phyloP scores from a whole-genome alignment of 2,888 invertebrate species.

The Eilema depressum region DNA sequence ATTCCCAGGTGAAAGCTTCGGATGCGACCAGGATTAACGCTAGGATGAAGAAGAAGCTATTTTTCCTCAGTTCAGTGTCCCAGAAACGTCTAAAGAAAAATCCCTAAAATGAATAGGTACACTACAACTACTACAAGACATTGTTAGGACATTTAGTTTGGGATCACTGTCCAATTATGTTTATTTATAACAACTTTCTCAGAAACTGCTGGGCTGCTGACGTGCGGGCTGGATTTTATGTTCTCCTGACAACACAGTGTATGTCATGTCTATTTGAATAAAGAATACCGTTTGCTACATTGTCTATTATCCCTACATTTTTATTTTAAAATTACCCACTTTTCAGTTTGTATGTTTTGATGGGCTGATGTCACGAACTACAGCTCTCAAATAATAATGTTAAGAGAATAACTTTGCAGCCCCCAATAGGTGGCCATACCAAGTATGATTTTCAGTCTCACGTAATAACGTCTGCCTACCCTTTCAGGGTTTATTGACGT shows the following conservation, averaged over 20 bases:
- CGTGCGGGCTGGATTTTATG: neutral
- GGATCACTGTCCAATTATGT: conserved; percentile 19
- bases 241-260: neutral
- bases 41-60: too few species aligned
- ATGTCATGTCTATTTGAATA: neutral
- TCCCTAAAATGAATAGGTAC: neutral
- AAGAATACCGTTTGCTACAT: neutral
- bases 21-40: too few species aligned
- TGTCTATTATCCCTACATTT: neutral
- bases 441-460: too few species aligned
- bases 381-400: too few species aligned
- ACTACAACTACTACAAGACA: neutral
- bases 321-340: neutral
- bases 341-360: neutral
- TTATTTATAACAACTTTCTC: conserved; percentile 19
- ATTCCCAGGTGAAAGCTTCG: too few species aligned
- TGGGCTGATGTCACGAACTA: neutral
- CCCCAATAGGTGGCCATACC: too few species aligned
- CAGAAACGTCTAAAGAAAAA: neutral
- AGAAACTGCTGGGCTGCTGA: conserved; percentile 10
- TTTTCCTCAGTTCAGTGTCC: too few species aligned
- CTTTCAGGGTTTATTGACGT: too few species aligned
- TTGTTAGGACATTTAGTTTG: conserved; percentile 19
- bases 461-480: too few species aligned
- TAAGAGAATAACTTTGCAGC: too few species aligned